Base-by-base conservation (phyloP, 2,888 invertebrate species). In the Antheraea yamamai region DNA sequence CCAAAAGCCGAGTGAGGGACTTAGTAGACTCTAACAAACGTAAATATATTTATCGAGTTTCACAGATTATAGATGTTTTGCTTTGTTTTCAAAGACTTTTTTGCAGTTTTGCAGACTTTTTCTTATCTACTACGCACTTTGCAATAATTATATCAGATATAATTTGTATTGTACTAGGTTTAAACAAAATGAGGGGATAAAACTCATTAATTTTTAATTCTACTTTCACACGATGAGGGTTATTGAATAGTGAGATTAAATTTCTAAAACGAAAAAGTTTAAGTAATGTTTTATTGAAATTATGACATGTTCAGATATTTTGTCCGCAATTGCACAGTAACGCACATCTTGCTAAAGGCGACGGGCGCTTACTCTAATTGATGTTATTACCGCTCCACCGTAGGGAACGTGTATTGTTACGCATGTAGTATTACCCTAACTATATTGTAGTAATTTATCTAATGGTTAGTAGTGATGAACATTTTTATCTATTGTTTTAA, bases 381-480 rank as follows among this genome's bases (percentile, higher is more conserved):
- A 68, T 68, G 68, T 68, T 68, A 68, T 18, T 68, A 35, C 20
- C 35, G n/a, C 20, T 68, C 66, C 30, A 68, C 30, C 35, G 35
- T 18, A 20, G 39, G 39, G 30, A 35, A 35, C 20, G 23, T 39
- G 30, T 68, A 68, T 68, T 35, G 68, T 68, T 35, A 68, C 35
- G 68, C 26, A 30, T 6, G 16, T 10, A 35, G 20, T 68, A 68
- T 68, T 39, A 68, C 14, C 8, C 4, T 23, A 26, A 26, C 64
- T 64, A 64, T 68, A 39, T 68, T 30, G 35, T 35, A 35, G 66
- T 68, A 26, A 26, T 68, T 68, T 68, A 68, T 39, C 6, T 68
- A 68, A 68, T 68, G 18, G 39, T 35, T 39, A 39, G 18, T 68
- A 35, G 35, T 8, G 8, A 20, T 68, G 23, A 64, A 26, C n/a